Conservation (phyloP, 1,140 invertebrate genomes). For the Drosophila orena region DNA sequence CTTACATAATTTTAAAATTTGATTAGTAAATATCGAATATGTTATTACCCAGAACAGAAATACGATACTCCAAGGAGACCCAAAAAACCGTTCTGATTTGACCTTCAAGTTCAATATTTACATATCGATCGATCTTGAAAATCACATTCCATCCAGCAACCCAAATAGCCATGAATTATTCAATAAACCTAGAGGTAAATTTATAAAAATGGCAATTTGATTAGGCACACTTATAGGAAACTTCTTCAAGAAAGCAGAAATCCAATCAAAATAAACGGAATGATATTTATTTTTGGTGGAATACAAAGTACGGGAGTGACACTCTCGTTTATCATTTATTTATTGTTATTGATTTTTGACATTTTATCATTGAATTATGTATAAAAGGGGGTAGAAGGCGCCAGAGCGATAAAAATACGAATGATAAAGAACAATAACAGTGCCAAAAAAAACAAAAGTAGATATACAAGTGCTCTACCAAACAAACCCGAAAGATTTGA, state of each 20-base stretch:
- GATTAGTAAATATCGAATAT: neutral
- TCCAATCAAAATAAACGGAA: constrained; percentile 36
- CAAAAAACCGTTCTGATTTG: constrained; percentile 10
- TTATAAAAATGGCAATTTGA: constrained; percentile 80
- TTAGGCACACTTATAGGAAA: constrained; percentile 56
- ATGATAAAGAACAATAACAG: constrained; percentile 45
- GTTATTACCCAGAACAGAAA: neutral
- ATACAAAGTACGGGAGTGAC: constrained; percentile 72
- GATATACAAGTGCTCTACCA: constrained; percentile 35
- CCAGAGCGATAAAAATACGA: constrained; percentile 30
- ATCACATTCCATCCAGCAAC: constrained; percentile 30
- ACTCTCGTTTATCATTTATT: constrained; percentile 80
- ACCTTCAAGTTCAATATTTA: constrained; percentile 48
- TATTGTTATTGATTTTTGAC: constrained; percentile 83
- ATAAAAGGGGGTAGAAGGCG: constrained; percentile 26
- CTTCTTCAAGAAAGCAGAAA: constrained; percentile 25
- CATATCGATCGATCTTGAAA: constrained; percentile 30
- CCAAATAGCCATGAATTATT: constrained; percentile 49
- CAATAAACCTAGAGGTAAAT: constrained; percentile 66
- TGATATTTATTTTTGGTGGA: constrained; percentile 42
- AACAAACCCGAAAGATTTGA: constrained; percentile 26
- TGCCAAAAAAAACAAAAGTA: neutral
- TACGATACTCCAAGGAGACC: constrained; percentile 3
- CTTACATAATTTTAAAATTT: neutral
- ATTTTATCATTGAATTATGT: constrained; percentile 81